Percentiles rank a stretch among this genome's conserved stretches.
Evolutionary conservation across 1,140 invertebrate genomes (phyloP).

Genomic region (Hirudo medicinalis): DNA sequence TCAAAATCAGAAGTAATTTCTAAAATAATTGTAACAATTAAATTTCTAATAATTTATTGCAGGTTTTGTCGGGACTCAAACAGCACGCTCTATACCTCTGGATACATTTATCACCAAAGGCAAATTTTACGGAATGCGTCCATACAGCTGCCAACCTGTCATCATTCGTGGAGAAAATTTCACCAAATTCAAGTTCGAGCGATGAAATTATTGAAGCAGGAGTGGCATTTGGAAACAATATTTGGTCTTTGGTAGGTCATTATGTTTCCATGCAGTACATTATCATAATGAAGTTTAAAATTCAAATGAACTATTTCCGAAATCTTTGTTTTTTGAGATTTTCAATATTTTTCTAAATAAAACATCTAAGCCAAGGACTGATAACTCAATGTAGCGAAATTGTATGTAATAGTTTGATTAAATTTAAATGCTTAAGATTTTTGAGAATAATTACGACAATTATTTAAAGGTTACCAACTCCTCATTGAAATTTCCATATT

Average conservation of each 20-base stretch:
- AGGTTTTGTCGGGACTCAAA: conserved; percentile 35
- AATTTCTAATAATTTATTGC: neutral
- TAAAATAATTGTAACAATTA: too few species aligned
- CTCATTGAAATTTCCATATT: too few species aligned
- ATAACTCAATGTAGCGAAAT: too few species aligned
- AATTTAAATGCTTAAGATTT: too few species aligned
- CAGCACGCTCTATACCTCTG: conserved; percentile 37
- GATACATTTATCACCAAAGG: conserved; percentile 33
- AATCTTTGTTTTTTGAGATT: too few species aligned
- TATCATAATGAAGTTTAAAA: conserved; percentile 18
- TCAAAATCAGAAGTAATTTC: too few species aligned
- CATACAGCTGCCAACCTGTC: conserved; percentile 30
- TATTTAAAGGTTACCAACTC: too few species aligned
- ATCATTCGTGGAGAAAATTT: conserved; percentile 32
- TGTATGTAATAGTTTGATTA: too few species aligned
- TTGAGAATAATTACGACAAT: too few species aligned
- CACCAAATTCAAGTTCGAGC: conserved; percentile 27
- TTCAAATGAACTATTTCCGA: too few species aligned
- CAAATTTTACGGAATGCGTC: conserved; percentile 31
- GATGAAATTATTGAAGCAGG: conserved; percentile 38
- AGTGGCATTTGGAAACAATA: conserved; percentile 37
- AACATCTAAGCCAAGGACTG: too few species aligned
- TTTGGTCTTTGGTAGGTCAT: conserved; percentile 33
- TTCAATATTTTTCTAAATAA: too few species aligned
- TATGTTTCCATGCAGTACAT: neutral